Conservation (phyloP, 1,140 invertebrate species). For the Drosophila melanogaster region Release_6_plus_ISO1_MT NT_037436.4:10030501-10031000, state of each 20-base stretch:
- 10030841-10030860: conserved; percentile 65
- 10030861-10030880: conserved; percentile 34
- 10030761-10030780: conserved; percentile 5
- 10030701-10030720: conserved; percentile 78
- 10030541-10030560: conserved; percentile 80
- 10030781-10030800: not conserved
- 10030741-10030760: conserved; percentile 3
- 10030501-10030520: conserved; percentile 1
- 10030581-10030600: conserved; percentile 6
- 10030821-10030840: conserved; percentile 2
- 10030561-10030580: conserved; percentile 56
- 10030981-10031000: conserved; percentile 40
- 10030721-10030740: conserved; percentile 73
- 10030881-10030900: not conserved
- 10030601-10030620: conserved; percentile 6
- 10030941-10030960: conserved; percentile 47
- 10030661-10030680: conserved; percentile 82
- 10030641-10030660: conserved; percentile 80
- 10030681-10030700: conserved; percentile 50
- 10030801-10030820: not conserved
- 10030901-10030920: conserved; percentile 14
- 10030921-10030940: conserved; percentile 36
- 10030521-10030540: conserved; percentile 71
- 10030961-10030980: conserved; percentile 55
- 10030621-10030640: conserved; percentile 31